Conservation (phyloP, 2,113 vertebrate genomes). For the Mobula birostris region DNA sequence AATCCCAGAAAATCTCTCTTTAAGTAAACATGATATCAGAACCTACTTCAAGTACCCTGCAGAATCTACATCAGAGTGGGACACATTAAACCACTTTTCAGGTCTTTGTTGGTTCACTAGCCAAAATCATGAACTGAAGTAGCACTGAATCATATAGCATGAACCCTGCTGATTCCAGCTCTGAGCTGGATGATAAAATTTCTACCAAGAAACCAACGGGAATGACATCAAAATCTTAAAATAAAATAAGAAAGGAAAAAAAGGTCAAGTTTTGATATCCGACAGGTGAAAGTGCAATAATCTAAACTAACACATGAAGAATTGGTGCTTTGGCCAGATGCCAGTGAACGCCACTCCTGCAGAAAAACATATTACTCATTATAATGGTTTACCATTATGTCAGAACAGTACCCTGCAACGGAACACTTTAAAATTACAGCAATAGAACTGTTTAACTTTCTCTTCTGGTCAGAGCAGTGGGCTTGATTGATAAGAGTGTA, state of each 20-base stretch:
- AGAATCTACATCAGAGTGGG: neutral
- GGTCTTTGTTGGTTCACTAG: neutral
- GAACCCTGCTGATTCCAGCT: neutral
- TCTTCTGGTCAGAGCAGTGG: neutral
- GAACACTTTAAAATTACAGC: neutral
- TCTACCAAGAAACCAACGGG: neutral
- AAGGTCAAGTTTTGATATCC: neutral
- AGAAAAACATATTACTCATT: neutral
- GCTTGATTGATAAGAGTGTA: neutral
- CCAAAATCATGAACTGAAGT: neutral
- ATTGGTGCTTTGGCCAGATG: neutral
- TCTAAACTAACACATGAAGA: neutral
- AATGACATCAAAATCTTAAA: neutral
- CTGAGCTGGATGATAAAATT: neutral
- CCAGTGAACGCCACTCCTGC: neutral
- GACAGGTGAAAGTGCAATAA: neutral
- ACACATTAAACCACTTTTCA: neutral
- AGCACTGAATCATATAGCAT: neutral
- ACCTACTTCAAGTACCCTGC: neutral
- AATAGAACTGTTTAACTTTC: neutral
- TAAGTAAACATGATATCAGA: neutral
- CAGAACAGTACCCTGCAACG: too few species aligned
- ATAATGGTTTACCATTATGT: too few species aligned
- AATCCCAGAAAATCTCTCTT: neutral
- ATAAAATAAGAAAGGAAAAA: neutral